Conservation (phyloP, 2,113 vertebrate genomes). For the Prietella phreatophila region DNA sequence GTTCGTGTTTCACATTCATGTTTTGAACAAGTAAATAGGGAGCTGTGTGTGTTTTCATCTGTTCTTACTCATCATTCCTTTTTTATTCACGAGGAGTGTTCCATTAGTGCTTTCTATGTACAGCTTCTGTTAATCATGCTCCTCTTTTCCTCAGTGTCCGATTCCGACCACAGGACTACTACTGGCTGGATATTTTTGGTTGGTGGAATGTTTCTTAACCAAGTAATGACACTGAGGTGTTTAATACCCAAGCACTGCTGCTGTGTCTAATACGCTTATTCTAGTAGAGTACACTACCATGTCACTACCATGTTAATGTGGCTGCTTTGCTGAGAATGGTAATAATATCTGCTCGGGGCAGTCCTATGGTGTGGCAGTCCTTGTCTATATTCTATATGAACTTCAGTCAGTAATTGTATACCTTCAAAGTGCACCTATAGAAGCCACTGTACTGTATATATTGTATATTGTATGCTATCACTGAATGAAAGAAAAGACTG, state of each 20-base stretch:
- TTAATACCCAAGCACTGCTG: neutral
- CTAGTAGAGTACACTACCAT: neutral
- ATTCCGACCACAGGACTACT: neutral
- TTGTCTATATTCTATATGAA: neutral
- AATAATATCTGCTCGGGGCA: neutral
- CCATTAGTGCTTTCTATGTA: slow-evolving; percentile 5
- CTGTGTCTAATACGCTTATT: neutral
- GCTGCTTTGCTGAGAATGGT: neutral
- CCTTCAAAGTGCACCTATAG: neutral
- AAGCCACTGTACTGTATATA: neutral
- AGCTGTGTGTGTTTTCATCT: slow-evolving; percentile 47
- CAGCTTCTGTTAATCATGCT: slow-evolving; percentile 3
- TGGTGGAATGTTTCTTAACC: neutral
- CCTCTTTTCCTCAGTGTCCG: neutral
- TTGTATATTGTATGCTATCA: neutral
- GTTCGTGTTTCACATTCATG: slow-evolving; percentile 66
- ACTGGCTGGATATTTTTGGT: neutral
- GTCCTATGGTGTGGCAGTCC: neutral
- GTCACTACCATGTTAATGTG: neutral
- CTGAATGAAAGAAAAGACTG: neutral
- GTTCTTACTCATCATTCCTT: slow-evolving; percentile 33
- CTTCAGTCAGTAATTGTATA: neutral
- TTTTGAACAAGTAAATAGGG: slow-evolving; percentile 59
- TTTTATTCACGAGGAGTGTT: neutral
- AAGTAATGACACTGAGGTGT: neutral